A percentile compares a stretch with the other conserved stretches of the same genome.
Evolutionary conservation across 64 coral and sea anemone genomes (phyloP).

Genomic region (Montipora sp.): DNA sequence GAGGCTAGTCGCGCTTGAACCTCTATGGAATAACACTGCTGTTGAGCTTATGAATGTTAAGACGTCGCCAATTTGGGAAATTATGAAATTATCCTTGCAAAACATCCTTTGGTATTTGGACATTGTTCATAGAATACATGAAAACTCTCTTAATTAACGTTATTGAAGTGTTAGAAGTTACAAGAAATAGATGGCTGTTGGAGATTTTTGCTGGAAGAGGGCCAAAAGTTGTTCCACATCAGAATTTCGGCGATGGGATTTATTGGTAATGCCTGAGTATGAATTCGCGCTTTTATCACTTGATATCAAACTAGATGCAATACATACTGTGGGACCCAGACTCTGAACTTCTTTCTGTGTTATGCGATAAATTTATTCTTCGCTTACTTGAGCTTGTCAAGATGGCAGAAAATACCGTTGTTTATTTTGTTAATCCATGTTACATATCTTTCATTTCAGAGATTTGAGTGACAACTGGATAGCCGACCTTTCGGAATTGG

Average conservation of each 20-base stretch:
- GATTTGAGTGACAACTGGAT: constrained; percentile 55
- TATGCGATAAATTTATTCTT: constrained; percentile 50
- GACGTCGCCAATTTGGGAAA: not conserved
- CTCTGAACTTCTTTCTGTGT: not conserved
- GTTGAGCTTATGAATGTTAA: not conserved
- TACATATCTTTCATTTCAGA: constrained; percentile 50
- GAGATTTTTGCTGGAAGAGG: not conserved
- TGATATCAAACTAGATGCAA: constrained; percentile 4
- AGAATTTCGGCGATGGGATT: not conserved
- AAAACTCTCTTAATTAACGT: not conserved
- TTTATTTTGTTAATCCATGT: constrained; percentile 42
- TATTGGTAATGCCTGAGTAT: not conserved
- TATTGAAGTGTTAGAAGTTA: constrained; percentile 8
- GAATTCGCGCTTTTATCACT: not conserved
- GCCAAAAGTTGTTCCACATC: not conserved
- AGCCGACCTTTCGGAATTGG: not conserved
- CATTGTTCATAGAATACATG: not conserved
- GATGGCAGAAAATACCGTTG: constrained; percentile 1
- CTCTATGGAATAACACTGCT: too few species aligned
- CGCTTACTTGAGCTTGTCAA: constrained; percentile 43
- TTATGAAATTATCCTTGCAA: not conserved
- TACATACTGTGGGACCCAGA: not conserved
- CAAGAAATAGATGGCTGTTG: not conserved
- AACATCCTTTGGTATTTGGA: not conserved
- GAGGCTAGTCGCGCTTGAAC: too few species aligned